Base-by-base conservation (phyloP, 92 coral and sea anemone species). In the Nematostella vectensis region DNA sequence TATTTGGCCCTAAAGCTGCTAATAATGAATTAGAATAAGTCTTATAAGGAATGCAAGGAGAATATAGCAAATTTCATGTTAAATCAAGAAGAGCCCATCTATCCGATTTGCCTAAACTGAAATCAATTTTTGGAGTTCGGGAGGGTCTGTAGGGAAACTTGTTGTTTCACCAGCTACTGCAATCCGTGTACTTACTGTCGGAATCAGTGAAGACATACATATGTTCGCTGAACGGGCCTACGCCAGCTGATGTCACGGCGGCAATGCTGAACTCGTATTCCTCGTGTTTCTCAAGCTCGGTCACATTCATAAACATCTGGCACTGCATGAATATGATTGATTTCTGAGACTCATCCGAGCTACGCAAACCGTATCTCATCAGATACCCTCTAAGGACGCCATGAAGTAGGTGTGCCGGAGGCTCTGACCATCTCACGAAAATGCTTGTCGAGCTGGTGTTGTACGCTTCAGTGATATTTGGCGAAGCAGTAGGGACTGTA, bases 391-490 rank as follows among this genome's bases (percentile, higher is more conserved):
- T 6, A 15, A 33, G 40, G n/a, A n/a, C n/a, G 40, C 40, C 40
- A 15, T 33, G 6, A 15, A 15, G 6, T 33, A 6, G 8, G 40
- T 33, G 6, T 6, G 6, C 15, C 40, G 40, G 40, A 33, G 85
- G 44, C 17, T 58, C 60, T 6, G 39, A 21, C 94, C 96, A 89
- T 9, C 30, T 52, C n/a, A 89, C 37, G 2, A 28, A 30, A 25
- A 85, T 58, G 15, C 86, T 77, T 1, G 89, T 89, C 38, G 94
- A 78, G 33, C 78, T 84, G 10, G 77, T 71, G 67, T 84, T 88
- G 77, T 58, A 67, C 0, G 59, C 86, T 26, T 54, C 33, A 16
- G 57, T 62, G 19, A 55, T 50, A 1, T 29, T 57, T 2, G 84
- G 84, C 3, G 89, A 55, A 16, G 22, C 69, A 55, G 25, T 57